Base-by-base conservation (phyloP, 2,888 invertebrate genomes). In the Athetis lepigone region DNA sequence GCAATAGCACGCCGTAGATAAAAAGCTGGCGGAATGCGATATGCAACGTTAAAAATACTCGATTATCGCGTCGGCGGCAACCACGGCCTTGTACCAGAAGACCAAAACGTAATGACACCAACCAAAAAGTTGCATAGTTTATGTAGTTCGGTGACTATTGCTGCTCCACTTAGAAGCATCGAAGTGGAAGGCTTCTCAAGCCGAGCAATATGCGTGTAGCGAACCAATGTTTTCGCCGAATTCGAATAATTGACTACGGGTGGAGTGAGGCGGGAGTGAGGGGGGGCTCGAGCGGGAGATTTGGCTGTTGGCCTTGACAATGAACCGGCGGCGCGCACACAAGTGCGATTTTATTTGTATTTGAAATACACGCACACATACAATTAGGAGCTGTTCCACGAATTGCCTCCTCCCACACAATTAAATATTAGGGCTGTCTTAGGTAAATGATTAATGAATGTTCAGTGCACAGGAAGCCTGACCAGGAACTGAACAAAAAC, bases 251-350 rank as follows among this genome's bases (percentile, higher is more conserved):
- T 90, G 91, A 86, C 83, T 85, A 81, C 83, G 84, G 85, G 85
- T 84, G 82, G 87, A 75, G 79, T 76, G 85, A 79, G 87, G 87
- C 83, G 83, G 87, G 87, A 87, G 87, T 84, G 85, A 84, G 86
- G 88, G 87, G 85, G 90, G 90, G 87, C 87, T 85, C 86, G 86
- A 88, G 90, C 91, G 90, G 91, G 91, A 93, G 92, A 93, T 94
- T 94, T 91, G 94, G 94, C 90, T 86, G 94, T 91, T 94, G 94
- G 93, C 94, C 94, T 94, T 94, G 94, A 92, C 93, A 94, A 90
- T 94, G 93, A 92, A 94, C 94, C 88, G 94, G 92, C 93, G 93
- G 91, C 91, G 87, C 92, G 86, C 93, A 92, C 92, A 93, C 92
- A 62, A 79, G 62, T 75, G 74, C 70, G 63, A 75, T 68, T 77